Evolutionary conservation across 2,113 vertebrate genomes (phyloP), one percentile per base, ranked within the genome.

Genomic region (Motacilla alba): DNA sequence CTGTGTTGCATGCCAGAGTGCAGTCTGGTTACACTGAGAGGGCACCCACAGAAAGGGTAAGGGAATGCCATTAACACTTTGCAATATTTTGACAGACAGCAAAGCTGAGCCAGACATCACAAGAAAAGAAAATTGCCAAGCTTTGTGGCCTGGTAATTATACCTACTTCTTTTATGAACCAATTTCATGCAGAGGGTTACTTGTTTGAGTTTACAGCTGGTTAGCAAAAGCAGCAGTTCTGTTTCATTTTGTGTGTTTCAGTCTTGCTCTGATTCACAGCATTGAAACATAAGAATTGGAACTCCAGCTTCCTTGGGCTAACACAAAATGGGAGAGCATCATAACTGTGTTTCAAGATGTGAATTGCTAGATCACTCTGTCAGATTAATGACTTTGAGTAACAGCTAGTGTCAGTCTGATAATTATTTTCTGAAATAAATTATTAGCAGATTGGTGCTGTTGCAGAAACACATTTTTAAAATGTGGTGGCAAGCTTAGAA

Each of bases 1-100:
- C 60, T 33, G 12, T 15, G 3, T 3, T 13, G 10, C 33, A 39
- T 93, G 76, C 37, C 75, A 44, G 66, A 74, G 16, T 30, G 1
- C n/a, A 72, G 90, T 27, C 47, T 97, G 30, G 93, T 90, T 7
- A 88, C 7, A n/a, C 91, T 3, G 83, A 94, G 58, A 94, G 10
- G 20, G 35, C 39, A 21, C 96, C 96, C 68, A 89, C 81, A 70
- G 89, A 75, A 68, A 93, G 96, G 96, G 93, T 96, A 53, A 87
- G 56, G 16, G 12, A 64, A 46, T 58, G 58, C 24, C 24, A 26
- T 46, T 58, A 24, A 31, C 23, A 50, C 20, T 41, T 41, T 3
- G 3, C 17, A 68, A 52, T 56, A 35, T 41, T 46, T 56, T 10
- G 9, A 12, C 18, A 47, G 15, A 35, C 39, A 58, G 30, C 24